Conservation (phyloP, 1,140 invertebrate genomes). For the Papilio polytes region DNA sequence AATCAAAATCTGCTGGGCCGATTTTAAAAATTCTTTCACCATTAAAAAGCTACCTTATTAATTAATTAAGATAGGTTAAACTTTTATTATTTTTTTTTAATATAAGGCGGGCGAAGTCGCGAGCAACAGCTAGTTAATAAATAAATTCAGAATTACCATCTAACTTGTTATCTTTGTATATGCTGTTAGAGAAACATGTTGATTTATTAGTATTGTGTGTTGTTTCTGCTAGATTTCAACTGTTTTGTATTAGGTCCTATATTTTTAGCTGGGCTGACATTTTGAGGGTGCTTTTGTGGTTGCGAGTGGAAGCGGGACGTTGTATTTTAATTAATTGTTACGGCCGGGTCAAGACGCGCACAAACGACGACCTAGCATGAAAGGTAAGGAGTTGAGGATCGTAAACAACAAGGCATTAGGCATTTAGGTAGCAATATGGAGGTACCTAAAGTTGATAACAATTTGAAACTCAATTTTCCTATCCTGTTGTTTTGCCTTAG, state of each 20-base stretch:
- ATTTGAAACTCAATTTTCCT: neutral
- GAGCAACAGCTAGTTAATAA: too few relatives aligned
- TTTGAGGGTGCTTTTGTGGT: conserved; percentile 55
- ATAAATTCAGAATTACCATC: too few relatives aligned
- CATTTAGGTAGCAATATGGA: neutral
- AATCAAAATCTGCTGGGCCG: too few relatives aligned
- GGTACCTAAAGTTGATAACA: conserved; percentile 21
- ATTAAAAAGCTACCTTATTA: too few relatives aligned
- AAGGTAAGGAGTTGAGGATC: conserved; percentile 55
- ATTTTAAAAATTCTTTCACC: too few relatives aligned
- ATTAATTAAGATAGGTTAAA: too few relatives aligned
- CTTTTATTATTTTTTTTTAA: too few relatives aligned
- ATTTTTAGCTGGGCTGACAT: conserved; percentile 66
- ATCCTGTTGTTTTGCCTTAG: neutral
- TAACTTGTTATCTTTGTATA: neutral
- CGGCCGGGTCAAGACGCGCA: conserved; percentile 63
- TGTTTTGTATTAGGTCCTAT: conserved; percentile 44
- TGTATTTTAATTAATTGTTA: conserved; percentile 81
- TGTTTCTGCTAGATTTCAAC: neutral
- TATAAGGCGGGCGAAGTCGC: too few relatives aligned
- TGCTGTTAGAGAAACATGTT: neutral
- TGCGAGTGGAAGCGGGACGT: conserved; percentile 51
- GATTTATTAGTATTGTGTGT: neutral
- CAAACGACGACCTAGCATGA: conserved; percentile 66
- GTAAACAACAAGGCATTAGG: conserved; percentile 59